Conservation (phyloP, 2,888 invertebrate species). For the Andrena chrysosceles region DNA sequence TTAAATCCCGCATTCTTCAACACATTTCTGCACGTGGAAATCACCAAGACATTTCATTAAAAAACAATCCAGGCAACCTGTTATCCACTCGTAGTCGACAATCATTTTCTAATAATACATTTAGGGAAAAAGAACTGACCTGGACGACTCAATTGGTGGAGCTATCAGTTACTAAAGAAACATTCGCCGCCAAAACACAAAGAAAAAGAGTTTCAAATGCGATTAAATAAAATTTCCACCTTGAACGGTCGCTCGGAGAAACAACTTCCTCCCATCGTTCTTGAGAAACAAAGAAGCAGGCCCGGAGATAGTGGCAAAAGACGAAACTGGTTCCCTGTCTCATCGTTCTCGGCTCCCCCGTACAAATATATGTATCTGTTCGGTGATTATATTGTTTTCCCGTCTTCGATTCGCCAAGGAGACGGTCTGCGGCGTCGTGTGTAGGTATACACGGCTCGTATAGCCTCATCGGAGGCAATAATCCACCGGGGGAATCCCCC, state of each 20-base stretch:
- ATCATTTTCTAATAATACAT: constrained; percentile 1
- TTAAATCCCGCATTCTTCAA: background rate
- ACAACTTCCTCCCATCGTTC: background rate
- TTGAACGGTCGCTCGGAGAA: background rate
- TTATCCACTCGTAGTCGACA: background rate
- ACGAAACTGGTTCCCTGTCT: constrained; percentile 21
- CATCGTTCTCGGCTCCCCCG: background rate
- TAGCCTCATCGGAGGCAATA: constrained; percentile 77
- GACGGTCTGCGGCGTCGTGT: constrained; percentile 33
- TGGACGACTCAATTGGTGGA: background rate
- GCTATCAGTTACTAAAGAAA: background rate
- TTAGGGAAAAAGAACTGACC: background rate
- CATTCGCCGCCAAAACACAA: background rate
- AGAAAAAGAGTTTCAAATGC: background rate
- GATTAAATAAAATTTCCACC: background rate
- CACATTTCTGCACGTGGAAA: background rate
- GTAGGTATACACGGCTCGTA: constrained; percentile 65
- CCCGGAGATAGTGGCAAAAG: background rate
- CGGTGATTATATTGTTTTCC: constrained; percentile 50
- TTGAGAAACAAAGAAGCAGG: background rate
- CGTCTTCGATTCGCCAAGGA: constrained; percentile 48
- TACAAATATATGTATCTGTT: background rate
- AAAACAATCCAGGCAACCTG: background rate
- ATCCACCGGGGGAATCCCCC: constrained; percentile 81
- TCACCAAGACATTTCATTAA: background rate